Percentiles rank a stretch among this genome's conserved stretches.
phyloP scores from a whole-genome alignment of 2,113 vertebrate genomes.

The Alosa alosa region DNA sequence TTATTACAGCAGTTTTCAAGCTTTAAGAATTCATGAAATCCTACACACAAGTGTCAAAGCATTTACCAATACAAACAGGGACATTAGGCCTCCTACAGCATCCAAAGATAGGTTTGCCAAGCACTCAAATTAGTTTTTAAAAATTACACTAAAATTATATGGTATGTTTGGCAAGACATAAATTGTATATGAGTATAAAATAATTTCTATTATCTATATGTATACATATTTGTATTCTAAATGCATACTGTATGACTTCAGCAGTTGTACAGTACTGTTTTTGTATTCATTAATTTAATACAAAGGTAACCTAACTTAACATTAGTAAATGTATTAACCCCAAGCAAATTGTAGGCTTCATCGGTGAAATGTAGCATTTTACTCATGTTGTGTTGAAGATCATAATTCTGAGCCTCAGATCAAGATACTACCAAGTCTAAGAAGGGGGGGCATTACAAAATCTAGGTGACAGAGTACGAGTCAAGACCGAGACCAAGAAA shows the following conservation, averaged over 20 bases:
- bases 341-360: neutral
- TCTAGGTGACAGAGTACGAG: neutral
- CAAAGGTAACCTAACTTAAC: neutral
- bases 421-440: neutral
- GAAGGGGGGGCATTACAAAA: neutral
- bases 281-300: neutral
- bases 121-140: conserved; percentile 55
- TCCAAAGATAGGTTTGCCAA: conserved; percentile 68
- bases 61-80: conserved; percentile 58
- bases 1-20: conserved; percentile 60
- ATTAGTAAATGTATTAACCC: conserved; percentile 10
- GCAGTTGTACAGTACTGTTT: neutral
- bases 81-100: conserved; percentile 54
- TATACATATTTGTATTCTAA: neutral
- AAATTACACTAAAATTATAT: neutral
- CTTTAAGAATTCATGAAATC: conserved; percentile 57
- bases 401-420: neutral
- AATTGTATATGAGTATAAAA: conserved; percentile 21
- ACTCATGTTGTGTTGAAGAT: neutral
- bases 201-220: neutral
- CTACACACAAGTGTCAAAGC: conserved; percentile 66
- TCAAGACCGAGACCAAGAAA: neutral
- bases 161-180: neutral
- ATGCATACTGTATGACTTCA: neutral
- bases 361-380: neutral